Evolutionary conservation across 2,888 invertebrate genomes (phyloP).

Genomic region (Nemotelus pantherinus): DNA sequence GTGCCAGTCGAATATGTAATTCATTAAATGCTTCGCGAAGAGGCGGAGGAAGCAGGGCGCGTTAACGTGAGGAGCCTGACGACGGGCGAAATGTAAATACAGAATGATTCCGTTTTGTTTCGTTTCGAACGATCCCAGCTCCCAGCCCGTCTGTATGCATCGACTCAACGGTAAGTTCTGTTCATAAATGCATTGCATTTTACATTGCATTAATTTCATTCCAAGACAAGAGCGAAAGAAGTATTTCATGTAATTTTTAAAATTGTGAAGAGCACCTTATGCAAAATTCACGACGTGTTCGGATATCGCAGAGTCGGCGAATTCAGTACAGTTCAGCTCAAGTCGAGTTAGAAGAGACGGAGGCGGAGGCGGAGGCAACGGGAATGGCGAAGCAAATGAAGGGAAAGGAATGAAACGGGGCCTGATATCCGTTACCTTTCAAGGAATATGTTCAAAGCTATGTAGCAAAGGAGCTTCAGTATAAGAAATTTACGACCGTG

Average conservation of each 20-base stretch:
- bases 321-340: background rate
- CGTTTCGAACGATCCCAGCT: background rate
- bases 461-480: constrained; percentile 34
- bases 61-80: background rate
- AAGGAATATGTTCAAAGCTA: constrained; percentile 31
- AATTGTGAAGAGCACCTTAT: constrained; percentile 50
- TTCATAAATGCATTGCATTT: constrained; percentile 49
- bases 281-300: constrained; percentile 46
- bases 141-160: background rate
- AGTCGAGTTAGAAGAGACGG: background rate
- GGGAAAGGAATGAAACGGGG: constrained; percentile 26
- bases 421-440: constrained; percentile 37
- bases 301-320: constrained; percentile 31
- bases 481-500: constrained; percentile 42
- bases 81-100: constrained; percentile 22
- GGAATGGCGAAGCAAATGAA: background rate
- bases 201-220: constrained; percentile 44
- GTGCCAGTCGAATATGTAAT: constrained; percentile 40
- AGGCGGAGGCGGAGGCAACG: too few relatives aligned
- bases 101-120: background rate
- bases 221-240: constrained; percentile 44
- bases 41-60: background rate
- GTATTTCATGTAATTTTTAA: constrained; percentile 49
- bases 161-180: constrained; percentile 20
- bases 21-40: constrained; percentile 9